phyloP scores from a whole-genome alignment of 2,113 vertebrate species.

The Zapus hudsonius region DNA sequence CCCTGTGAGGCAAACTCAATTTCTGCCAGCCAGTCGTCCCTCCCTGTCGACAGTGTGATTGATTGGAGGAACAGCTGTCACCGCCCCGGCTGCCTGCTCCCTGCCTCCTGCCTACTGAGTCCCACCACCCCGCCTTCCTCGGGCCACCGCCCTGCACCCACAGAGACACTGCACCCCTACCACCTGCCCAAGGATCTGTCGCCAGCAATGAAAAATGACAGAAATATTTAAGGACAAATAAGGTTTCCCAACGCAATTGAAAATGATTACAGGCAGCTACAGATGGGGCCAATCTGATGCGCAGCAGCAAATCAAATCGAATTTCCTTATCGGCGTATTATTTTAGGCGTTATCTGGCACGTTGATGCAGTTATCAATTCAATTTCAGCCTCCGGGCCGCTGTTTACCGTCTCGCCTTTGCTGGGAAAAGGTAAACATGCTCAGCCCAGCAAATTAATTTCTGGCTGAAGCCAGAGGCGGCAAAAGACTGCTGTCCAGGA shows the following conservation, averaged over 20 bases:
- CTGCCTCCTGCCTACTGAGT: constrained; percentile 72
- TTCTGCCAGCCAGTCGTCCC: constrained; percentile 89
- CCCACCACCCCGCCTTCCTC: constrained; percentile 81
- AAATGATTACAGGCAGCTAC: constrained; percentile 89
- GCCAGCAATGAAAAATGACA: constrained; percentile 90
- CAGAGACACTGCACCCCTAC: constrained; percentile 73
- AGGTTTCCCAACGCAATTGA: constrained; percentile 91
- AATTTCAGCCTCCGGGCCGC: constrained; percentile 88
- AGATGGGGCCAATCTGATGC: constrained; percentile 90
- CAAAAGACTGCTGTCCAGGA: constrained; percentile 49
- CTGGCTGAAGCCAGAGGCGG: constrained; percentile 83
- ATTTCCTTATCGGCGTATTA: constrained; percentile 98
- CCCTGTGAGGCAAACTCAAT: constrained; percentile 97
- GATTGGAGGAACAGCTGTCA: constrained; percentile 98
- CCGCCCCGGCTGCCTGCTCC: constrained; percentile 78
- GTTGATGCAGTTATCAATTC: constrained; percentile 98
- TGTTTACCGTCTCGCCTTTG: constrained; percentile 99
- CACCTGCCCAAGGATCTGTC: constrained; percentile 85
- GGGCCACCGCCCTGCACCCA: constrained; percentile 71
- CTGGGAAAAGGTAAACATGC: constrained; percentile 94
- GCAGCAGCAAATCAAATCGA: constrained; percentile 95
- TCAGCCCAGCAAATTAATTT: constrained; percentile 95
- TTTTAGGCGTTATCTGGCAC: constrained; percentile 97
- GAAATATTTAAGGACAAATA: constrained; percentile 92
- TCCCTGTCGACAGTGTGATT: constrained; percentile 93